Evolutionary conservation across 2,113 vertebrate genomes (phyloP).

Genomic region (Garra rufa): DNA sequence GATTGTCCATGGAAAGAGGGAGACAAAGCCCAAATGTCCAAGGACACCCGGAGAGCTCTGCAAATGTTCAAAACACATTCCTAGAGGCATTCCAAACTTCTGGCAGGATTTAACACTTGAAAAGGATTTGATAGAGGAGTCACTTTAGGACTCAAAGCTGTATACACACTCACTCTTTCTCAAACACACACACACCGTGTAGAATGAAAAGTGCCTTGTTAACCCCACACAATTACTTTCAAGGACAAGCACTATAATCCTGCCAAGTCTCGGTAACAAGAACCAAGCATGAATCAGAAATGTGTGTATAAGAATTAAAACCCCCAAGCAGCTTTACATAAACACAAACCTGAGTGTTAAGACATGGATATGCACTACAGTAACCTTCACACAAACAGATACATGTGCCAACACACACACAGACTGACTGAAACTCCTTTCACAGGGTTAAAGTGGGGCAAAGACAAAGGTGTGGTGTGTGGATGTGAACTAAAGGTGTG

Average conservation of each 20-base stretch:
- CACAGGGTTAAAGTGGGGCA: not conserved
- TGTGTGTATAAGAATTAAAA: not conserved
- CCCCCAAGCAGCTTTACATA: not conserved
- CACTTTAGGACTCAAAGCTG: conserved; percentile 26
- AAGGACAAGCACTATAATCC: conserved; percentile 30
- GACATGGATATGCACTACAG: not conserved
- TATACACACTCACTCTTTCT: not conserved
- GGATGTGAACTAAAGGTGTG: conserved; percentile 5
- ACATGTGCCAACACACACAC: conserved; percentile 28
- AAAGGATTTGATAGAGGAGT: conserved; percentile 40
- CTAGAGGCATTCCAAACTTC: conserved; percentile 33
- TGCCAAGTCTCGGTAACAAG: conserved; percentile 12
- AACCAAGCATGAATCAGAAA: conserved; percentile 14
- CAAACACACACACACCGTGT: not conserved
- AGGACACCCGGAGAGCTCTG: conserved; percentile 14
- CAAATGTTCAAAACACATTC: conserved; percentile 38
- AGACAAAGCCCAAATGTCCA: conserved; percentile 6
- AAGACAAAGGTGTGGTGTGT: conserved; percentile 1
- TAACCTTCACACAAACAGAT: conserved; percentile 35
- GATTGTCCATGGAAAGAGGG: not conserved
- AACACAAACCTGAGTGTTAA: conserved; percentile 11
- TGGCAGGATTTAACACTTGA: conserved; percentile 41
- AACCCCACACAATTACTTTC: conserved; percentile 33
- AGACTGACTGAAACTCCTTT: not conserved
- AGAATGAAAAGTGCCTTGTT: conserved; percentile 27